Percentiles rank a stretch among this genome's conserved stretches.
Conservation (phyloP, 2,797 vertebrate species). For the Momotus momota region DNA sequence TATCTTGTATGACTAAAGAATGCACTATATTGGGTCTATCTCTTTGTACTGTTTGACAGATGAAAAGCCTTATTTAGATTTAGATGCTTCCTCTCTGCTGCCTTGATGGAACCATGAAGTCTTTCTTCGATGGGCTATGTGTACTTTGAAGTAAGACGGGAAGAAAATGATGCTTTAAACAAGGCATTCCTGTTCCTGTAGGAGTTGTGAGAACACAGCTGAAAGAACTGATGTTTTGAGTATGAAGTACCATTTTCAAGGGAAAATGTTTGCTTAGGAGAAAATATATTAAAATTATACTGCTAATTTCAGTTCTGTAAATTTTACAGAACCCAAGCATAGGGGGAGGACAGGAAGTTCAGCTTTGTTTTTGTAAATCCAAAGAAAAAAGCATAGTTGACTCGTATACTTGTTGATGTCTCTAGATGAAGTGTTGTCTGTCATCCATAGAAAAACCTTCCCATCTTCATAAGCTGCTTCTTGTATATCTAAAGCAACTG, state of each 20-base stretch:
- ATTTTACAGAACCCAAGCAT: neutral
- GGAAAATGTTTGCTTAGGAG: neutral
- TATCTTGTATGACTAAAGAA: neutral
- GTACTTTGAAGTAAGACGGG: neutral
- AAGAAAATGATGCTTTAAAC: neutral
- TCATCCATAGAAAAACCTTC: neutral
- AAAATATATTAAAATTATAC: neutral
- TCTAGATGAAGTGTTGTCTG: neutral
- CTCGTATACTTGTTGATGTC: neutral
- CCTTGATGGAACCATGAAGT: neutral
- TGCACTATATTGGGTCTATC: neutral
- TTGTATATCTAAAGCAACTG: neutral
- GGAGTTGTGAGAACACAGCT: neutral
- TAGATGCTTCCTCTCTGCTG: neutral
- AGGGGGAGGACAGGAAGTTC: neutral
- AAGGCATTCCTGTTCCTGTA: neutral
- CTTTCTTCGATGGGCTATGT: accelerated
- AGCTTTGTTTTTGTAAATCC: neutral
- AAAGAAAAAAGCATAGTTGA: neutral
- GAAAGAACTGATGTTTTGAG: neutral
- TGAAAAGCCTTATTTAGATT: neutral
- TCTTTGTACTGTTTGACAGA: neutral
- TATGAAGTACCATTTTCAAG: neutral
- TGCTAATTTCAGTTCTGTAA: neutral
- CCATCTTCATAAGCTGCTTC: neutral